Percentiles rank a stretch among this genome's conserved stretches.
These are phyloP conservation scores for Aspidiotus rigidus DNA, from an alignment of 2,888 invertebrate genomes.

Conservation along the genomic window DNA sequence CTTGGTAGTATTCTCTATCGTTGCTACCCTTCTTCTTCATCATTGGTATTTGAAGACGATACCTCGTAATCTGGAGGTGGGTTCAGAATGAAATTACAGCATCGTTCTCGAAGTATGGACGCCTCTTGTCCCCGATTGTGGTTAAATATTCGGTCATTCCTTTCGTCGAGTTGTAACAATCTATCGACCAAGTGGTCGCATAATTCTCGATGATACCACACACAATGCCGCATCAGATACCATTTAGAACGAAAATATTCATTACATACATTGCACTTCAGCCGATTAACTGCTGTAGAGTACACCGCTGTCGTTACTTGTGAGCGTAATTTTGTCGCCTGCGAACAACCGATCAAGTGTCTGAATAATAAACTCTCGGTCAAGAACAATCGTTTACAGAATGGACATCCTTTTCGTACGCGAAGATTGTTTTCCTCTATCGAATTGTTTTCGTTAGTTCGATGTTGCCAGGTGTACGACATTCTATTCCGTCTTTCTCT, in stretches of 20 bases:
- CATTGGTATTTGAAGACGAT: too few relatives aligned
- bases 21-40: too few relatives aligned
- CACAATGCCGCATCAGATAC: constrained; percentile 2
- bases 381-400: background rate
- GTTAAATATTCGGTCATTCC: background rate
- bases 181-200: background rate
- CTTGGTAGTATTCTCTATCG: too few relatives aligned
- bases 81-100: background rate
- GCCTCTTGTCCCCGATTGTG: background rate
- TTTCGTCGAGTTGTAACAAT: background rate
- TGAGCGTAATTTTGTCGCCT: background rate
- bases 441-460: background rate
- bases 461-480: too few relatives aligned
- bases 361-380: background rate
- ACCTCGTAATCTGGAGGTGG: background rate
- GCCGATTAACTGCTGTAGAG: background rate
- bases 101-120: background rate
- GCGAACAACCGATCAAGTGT: background rate
- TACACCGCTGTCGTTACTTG: background rate
- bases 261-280: background rate
- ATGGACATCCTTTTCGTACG: background rate
- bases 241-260: background rate
- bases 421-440: too few relatives aligned
- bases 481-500: too few relatives aligned
- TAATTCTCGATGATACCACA: background rate